A percentile compares a stretch with the other conserved stretches of the same genome.
Conservation (phyloP, 2,888 invertebrate species). For the Chloromyia formosa region DNA sequence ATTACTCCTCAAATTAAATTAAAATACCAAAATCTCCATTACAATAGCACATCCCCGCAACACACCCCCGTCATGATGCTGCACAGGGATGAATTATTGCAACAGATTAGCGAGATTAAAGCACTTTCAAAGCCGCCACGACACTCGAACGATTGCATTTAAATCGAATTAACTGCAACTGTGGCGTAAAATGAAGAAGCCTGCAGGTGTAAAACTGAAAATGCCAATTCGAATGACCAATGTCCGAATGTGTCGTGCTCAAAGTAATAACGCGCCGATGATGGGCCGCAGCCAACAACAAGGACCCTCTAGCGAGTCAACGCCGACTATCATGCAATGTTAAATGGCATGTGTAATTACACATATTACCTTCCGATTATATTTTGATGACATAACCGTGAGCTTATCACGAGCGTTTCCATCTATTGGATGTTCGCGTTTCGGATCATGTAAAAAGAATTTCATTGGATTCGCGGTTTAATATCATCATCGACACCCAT, state of each 20-base stretch:
- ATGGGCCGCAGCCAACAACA: not conserved
- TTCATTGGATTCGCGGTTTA: constrained; percentile 24
- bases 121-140: constrained; percentile 6
- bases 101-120: constrained; percentile 32
- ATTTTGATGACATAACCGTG: constrained; percentile 41
- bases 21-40: not conserved
- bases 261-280: constrained; percentile 30
- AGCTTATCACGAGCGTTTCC: constrained; percentile 36
- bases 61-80: not conserved
- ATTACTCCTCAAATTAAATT: not conserved
- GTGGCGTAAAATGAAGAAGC: constrained; percentile 36
- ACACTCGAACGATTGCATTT: constrained; percentile 12
- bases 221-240: constrained; percentile 22
- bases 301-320: too few species aligned
- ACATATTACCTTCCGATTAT: constrained; percentile 44
- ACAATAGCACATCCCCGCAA: not conserved
- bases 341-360: constrained; percentile 44
- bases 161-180: constrained; percentile 33
- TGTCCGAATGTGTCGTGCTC: constrained; percentile 20
- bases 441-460: constrained; percentile 33
- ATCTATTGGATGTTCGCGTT: constrained; percentile 13
- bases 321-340: constrained; percentile 28
- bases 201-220: not conserved
- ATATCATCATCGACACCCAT: not conserved
- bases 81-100: constrained; percentile 11